Base-by-base conservation (phyloP, 2,797 vertebrate genomes). In the Taenioides sp. region DNA sequence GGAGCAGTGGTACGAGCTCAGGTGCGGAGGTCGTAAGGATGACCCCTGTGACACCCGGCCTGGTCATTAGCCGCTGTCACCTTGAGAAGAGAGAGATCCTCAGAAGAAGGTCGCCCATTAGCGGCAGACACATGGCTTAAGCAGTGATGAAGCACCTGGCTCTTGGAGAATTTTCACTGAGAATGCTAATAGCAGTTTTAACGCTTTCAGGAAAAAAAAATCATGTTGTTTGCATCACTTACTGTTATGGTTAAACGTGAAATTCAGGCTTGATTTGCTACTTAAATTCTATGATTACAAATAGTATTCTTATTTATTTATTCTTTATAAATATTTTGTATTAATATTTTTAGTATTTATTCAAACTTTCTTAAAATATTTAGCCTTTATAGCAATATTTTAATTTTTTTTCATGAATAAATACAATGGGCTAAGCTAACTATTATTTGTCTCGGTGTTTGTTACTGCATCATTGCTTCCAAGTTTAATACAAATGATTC, bases 91-190 rank as follows among this genome's bases (percentile, higher is more conserved):
- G 55, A 78, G 43, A 70, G 61, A 65, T 67, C 71, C 60, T 7
- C 12, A 11, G 16, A 70, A 80, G 28, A 40, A 80, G 64, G 74
- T 82, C 76, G 78, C 43, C 71, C 76, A 85, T 91, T 84, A 87
- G 70, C 25, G 23, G 65, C 61, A 64, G 83, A 78, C 70, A 14
- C 47, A 68, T 58, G 52, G 58, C 69, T 63, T 80, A 64, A 67
- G 62, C 69, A 59, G 72, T 52, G 73, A 66, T 18, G 59, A 71
- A 65, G 70, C 47, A n/a, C 70, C 72, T 76, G 69, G 40, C 25
- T 49, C 54, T 66, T 66, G n/a, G 28, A 37, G 16, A 16, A 60
- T 60, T 60, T 60, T 18, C 7, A 17, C 58, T 7, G 17, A 18
- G 34, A 37, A 37, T 34, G 7, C 6, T 27, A 7, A 37, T 62